Percentiles rank a stretch among this genome's conserved stretches.
These are phyloP conservation scores for Sogatella furcifera DNA, from an alignment of 1,140 invertebrate species.

Conservation along the genomic window DNA sequence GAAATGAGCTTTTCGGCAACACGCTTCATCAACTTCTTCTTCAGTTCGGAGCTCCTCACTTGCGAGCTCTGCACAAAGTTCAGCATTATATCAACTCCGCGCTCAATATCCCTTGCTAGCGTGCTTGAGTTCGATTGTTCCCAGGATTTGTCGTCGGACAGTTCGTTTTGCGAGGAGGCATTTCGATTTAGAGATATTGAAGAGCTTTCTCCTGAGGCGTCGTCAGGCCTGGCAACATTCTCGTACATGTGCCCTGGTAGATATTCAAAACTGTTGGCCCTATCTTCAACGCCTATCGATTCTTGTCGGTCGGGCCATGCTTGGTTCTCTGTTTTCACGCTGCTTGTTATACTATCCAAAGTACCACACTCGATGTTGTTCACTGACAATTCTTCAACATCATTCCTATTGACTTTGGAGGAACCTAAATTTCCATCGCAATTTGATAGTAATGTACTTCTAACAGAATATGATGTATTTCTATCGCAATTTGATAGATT, in stretches of 20 bases:
- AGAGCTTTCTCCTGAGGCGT: background rate
- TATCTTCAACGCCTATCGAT: slow-evolving; percentile 21
- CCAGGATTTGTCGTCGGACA: slow-evolving; percentile 4
- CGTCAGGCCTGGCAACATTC: slow-evolving; percentile 19
- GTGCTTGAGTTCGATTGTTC: slow-evolving; percentile 29
- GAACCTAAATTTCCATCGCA: background rate
- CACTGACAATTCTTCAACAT: background rate
- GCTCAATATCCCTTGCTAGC: slow-evolving; percentile 33
- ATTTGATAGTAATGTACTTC: background rate
- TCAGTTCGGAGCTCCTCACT: slow-evolving; percentile 12
- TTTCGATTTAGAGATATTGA: slow-evolving; percentile 7
- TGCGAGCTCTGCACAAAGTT: slow-evolving; percentile 30
- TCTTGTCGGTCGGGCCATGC: slow-evolving; percentile 1
- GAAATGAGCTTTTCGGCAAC: slow-evolving; percentile 31
- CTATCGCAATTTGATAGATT: background rate
- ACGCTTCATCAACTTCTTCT: slow-evolving; percentile 32
- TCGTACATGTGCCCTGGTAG: slow-evolving; percentile 37
- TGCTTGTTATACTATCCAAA: slow-evolving; percentile 14
- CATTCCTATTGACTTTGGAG: background rate
- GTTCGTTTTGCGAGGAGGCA: background rate
- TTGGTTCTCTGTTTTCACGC: slow-evolving; percentile 1
- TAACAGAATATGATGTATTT: too few relatives aligned
- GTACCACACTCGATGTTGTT: slow-evolving; percentile 6
- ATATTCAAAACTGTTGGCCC: slow-evolving; percentile 40
- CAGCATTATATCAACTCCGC: slow-evolving; percentile 35